These are phyloP conservation scores for Pomacea canaliculata DNA, from an alignment of 2,888 invertebrate genomes.

Conservation along the genomic window DNA sequence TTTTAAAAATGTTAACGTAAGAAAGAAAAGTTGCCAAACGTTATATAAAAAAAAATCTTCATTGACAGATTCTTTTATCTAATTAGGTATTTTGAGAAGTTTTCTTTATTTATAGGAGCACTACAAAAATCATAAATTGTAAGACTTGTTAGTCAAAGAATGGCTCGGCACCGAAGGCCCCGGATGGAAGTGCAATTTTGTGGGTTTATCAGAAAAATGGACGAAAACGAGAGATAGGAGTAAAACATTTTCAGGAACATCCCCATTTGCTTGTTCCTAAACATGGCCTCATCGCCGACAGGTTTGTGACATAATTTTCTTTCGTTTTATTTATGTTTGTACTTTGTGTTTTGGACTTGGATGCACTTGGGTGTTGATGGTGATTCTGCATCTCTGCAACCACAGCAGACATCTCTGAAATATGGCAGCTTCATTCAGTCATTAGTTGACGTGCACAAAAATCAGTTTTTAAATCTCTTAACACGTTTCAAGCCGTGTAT, in stretches of 20 bases:
- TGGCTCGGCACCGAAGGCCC: constrained; percentile 39
- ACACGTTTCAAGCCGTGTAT: too few relatives aligned
- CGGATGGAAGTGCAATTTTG: constrained; percentile 42
- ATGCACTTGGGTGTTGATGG: constrained; percentile 6
- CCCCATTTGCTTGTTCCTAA: constrained; percentile 36
- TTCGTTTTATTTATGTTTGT: constrained; percentile 9
- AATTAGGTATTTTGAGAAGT: too few relatives aligned
- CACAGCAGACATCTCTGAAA: constrained; percentile 27
- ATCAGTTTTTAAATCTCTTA: neutral
- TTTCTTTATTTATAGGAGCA: too few relatives aligned
- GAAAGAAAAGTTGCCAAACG: too few relatives aligned
- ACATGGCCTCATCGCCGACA: constrained; percentile 40
- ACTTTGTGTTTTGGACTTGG: neutral
- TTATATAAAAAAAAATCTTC: too few relatives aligned
- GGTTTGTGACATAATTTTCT: constrained; percentile 28
- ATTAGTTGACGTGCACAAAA: neutral
- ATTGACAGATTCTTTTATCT: too few relatives aligned
- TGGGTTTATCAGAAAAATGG: constrained; percentile 42
- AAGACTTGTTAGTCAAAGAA: constrained; percentile 25
- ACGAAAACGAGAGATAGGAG: constrained; percentile 42
- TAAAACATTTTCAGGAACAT: constrained; percentile 34
- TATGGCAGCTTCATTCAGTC: constrained; percentile 17
- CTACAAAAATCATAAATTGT: too few relatives aligned
- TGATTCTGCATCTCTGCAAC: constrained; percentile 6
- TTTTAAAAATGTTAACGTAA: too few relatives aligned